Base-by-base conservation (phyloP, 2,888 invertebrate genomes). In the Chymomyza procnemis region DNA sequence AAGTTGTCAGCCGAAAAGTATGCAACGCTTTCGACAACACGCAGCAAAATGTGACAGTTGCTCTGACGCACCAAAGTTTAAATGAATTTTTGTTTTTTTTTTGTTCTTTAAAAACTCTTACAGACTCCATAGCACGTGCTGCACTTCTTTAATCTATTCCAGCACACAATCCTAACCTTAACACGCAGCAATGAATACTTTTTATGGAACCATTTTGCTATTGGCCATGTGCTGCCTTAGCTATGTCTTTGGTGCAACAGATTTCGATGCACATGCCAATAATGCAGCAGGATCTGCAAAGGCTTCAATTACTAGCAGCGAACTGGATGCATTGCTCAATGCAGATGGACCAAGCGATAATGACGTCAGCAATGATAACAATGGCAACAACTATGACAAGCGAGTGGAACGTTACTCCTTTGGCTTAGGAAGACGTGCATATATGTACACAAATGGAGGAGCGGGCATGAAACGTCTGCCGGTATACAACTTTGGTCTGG, bases 371-470 rank as follows among this genome's bases (percentile, higher is more conserved):
- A 71, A 21, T 21, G 60, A 59, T 26, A 73, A 60, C 9, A 64
- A 73, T 47, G 61, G 65, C 0, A 66, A 70, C 14, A 87, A 88
- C 30, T 87, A 88, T 58, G 90, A 90, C 50, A 94, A 95, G 89
- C 92, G 94, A 65, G 92, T 93, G 30, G 93, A 93, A 22, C 93
- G 93, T 0, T 95, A 94, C 90, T 93, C 94, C 26, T 95, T 95
- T 82, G 95, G 95, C 0, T 91, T 95, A n/a, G 95, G 95, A 1
- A 93, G 95, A 77, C 92, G 95, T 12, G 92, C 92, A 14, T 91
- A 91, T 62, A 90, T 90, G 66, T 90, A 90, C 68, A 89, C 89
- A 46, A 89, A 90, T 64, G 90, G 90, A 34, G 89, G 89, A 3
- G 77, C 84, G 41, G 91, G 90, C 2, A 88, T 90, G 69, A 91